Evolutionary conservation across 1,140 invertebrate genomes (phyloP).

Genomic region (Drosophila sturtevanti): DNA sequence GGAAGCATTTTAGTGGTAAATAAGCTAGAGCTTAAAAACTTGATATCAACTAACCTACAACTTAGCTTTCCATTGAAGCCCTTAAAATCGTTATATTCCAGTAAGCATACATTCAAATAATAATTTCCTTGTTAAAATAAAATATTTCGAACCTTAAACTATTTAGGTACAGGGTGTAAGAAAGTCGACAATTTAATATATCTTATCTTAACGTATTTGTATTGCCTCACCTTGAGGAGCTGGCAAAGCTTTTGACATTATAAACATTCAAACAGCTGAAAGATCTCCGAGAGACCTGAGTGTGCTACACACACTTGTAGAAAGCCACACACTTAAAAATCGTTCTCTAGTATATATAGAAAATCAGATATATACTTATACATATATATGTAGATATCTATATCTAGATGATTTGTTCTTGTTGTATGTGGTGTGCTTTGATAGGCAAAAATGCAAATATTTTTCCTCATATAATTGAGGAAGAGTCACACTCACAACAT

Average conservation of each 20-base stretch:
- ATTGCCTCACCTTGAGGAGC: conserved; percentile 50
- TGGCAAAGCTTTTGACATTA: conserved; percentile 37
- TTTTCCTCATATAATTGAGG: conserved; percentile 16
- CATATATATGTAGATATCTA: neutral
- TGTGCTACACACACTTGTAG: neutral
- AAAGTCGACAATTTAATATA: neutral
- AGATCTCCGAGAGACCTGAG: conserved; percentile 16
- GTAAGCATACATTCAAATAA: too few relatives aligned
- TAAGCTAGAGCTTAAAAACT: too few relatives aligned
- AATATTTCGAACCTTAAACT: too few relatives aligned
- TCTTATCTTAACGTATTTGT: conserved; percentile 18
- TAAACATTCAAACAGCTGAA: conserved; percentile 50
- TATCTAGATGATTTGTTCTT: conserved; percentile 4
- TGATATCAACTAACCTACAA: too few relatives aligned
- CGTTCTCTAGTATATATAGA: conserved; percentile 16
- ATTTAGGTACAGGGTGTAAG: neutral
- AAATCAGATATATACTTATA: conserved; percentile 16
- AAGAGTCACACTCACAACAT: conserved; percentile 9
- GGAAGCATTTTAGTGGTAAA: neutral
- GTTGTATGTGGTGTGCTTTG: conserved; percentile 2
- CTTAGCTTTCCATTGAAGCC: too few relatives aligned
- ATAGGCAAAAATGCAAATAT: conserved; percentile 18
- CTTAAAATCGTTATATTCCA: too few relatives aligned
- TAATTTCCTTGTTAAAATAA: too few relatives aligned
- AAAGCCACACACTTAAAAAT: conserved; percentile 15